phyloP scores from a whole-genome alignment of 2,888 invertebrate species.

The Pristionchus exspectatus region DNA sequence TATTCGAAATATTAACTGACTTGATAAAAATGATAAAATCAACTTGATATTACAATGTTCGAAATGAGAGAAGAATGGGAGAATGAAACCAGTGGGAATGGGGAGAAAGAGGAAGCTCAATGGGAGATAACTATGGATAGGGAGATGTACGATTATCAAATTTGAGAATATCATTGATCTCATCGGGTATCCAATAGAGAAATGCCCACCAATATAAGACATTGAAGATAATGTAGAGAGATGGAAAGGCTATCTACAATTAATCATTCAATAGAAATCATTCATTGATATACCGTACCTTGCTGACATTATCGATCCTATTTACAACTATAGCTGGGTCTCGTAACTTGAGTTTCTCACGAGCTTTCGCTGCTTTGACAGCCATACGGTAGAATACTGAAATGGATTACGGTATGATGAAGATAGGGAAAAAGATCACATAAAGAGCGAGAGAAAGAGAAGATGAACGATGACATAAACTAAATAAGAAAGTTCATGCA shows the following conservation, averaged over 20 bases:
- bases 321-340: constrained; percentile 72
- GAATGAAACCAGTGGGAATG: background rate
- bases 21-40: constrained; percentile 25
- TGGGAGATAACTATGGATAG: background rate
- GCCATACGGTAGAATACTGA: constrained; percentile 74
- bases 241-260: constrained; percentile 84
- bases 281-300: constrained; percentile 53
- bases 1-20: constrained; percentile 16
- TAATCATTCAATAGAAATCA: constrained; percentile 81
- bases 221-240: constrained; percentile 87
- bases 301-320: constrained; percentile 71
- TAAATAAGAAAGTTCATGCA: constrained; percentile 32
- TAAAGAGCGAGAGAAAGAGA: constrained; percentile 13
- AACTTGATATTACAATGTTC: background rate
- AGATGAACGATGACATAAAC: constrained; percentile 10
- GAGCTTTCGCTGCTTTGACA: constrained; percentile 70
- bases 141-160: background rate
- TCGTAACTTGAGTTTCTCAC: constrained; percentile 66
- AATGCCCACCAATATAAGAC: constrained; percentile 89
- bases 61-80: background rate
- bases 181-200: constrained; percentile 80
- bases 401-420: constrained; percentile 49
- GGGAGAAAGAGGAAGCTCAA: constrained; percentile 28
- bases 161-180: constrained; percentile 64
- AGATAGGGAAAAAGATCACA: background rate